These are phyloP conservation scores for Leptinotarsa haldemani DNA, from an alignment of 2,888 invertebrate genomes.

Conservation along the genomic window DNA sequence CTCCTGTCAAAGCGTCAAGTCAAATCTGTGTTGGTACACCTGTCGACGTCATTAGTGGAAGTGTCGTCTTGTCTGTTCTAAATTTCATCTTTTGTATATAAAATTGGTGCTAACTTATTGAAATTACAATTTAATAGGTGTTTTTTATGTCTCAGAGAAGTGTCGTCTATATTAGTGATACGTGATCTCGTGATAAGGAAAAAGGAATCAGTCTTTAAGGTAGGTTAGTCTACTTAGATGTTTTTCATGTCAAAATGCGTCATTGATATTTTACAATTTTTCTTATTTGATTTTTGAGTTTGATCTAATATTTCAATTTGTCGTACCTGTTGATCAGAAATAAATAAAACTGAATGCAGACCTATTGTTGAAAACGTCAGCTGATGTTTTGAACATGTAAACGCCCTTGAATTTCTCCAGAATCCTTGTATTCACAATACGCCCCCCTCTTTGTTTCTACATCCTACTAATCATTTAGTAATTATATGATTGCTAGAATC, in stretches of 20 bases:
- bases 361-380: slow-evolving; percentile 43
- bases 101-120: slow-evolving; percentile 52
- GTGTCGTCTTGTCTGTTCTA: slow-evolving; percentile 54
- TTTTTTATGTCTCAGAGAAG: slow-evolving; percentile 56
- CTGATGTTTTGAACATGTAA: slow-evolving; percentile 43
- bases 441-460: slow-evolving; percentile 54
- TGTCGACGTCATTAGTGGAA: slow-evolving; percentile 29
- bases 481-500: neutral
- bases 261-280: slow-evolving; percentile 54
- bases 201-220: slow-evolving; percentile 52
- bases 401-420: slow-evolving; percentile 51
- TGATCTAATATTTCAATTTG: slow-evolving; percentile 38
- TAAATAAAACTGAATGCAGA: slow-evolving; percentile 34
- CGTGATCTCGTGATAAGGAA: slow-evolving; percentile 51
- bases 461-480: slow-evolving; percentile 27
- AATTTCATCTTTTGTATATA: slow-evolving; percentile 56
- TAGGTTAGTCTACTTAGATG: slow-evolving; percentile 62
- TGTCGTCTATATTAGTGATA: slow-evolving; percentile 49
- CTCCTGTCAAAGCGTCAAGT: no score
- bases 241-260: slow-evolving; percentile 65
- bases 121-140: slow-evolving; percentile 49
- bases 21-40: slow-evolving; percentile 3
- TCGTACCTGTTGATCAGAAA: slow-evolving; percentile 51
- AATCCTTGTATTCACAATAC: slow-evolving; percentile 46
- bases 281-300: slow-evolving; percentile 39